Conservation (phyloP, 2,888 invertebrate species). For the Drosophila monieri region DNA sequence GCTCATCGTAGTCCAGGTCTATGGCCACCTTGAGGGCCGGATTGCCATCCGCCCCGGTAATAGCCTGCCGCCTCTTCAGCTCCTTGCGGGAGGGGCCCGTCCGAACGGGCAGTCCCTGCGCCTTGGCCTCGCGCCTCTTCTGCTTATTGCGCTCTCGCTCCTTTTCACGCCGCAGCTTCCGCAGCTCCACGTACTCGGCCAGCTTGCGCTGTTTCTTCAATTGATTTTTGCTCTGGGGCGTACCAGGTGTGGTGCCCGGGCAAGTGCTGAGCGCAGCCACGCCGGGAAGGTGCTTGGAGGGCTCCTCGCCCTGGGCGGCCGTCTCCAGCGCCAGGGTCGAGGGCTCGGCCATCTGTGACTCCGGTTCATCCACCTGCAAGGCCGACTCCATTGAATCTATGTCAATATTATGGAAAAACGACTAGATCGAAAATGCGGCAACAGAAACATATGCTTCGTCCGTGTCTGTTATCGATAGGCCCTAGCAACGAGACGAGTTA, state of each 20-base stretch:
- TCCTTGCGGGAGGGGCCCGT: constrained; percentile 91
- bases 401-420: background rate
- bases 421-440: background rate
- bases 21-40: constrained; percentile 86
- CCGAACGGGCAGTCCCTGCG: constrained; percentile 87
- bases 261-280: constrained; percentile 27
- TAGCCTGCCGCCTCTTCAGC: constrained; percentile 85
- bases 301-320: background rate
- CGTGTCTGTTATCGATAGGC: background rate
- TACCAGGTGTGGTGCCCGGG: constrained; percentile 62
- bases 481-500: background rate
- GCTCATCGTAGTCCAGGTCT: constrained; percentile 95
- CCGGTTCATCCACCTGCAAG: background rate
- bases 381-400: background rate
- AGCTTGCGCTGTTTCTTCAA: constrained; percentile 85
- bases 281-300: background rate
- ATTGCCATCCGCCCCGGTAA: constrained; percentile 81
- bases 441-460: background rate
- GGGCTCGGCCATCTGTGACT: background rate
- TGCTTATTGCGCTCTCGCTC: constrained; percentile 90
- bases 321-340: background rate
- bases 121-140: constrained; percentile 88
- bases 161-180: constrained; percentile 88
- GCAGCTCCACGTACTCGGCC: constrained; percentile 89
- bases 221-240: constrained; percentile 47